phyloP scores from a whole-genome alignment of 35 echinoderm and acorn worm genomes.

The Ophioderma brevispina region DNA sequence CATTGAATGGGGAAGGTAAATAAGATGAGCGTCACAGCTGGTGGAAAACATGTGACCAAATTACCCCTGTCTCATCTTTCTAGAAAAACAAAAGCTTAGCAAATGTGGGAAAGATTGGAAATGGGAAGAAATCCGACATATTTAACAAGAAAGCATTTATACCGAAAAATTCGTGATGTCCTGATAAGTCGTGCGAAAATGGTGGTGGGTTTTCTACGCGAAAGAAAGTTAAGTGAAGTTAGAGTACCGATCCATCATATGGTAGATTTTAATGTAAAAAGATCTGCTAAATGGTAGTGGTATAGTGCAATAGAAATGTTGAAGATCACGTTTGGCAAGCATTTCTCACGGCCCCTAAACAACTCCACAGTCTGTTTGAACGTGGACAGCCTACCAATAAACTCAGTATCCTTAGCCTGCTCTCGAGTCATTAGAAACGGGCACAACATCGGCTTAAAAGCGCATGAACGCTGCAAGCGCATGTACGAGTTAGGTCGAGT shows the following conservation, averaged over 20 bases:
- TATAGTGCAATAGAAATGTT: not conserved
- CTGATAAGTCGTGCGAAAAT: not conserved
- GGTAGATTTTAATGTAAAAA: not conserved
- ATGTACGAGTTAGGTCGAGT: constrained; percentile 2
- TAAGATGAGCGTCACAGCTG: not conserved
- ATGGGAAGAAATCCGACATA: not conserved
- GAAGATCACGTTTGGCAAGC: not conserved
- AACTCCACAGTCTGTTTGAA: not conserved
- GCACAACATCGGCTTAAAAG: not conserved
- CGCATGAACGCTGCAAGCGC: not conserved
- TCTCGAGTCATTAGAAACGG: not conserved
- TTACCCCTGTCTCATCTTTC: not conserved
- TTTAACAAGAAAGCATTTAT: not conserved
- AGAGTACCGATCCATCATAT: not conserved
- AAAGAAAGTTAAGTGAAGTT: not conserved
- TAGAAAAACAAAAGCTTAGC: not conserved
- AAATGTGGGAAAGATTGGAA: not conserved
- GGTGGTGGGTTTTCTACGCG: not conserved
- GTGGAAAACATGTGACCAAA: not conserved
- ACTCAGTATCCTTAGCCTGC: not conserved
- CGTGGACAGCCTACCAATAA: not conserved
- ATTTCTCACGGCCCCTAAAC: not conserved
- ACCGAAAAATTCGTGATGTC: not conserved
- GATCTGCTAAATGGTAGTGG: not conserved
- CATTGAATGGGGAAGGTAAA: not conserved